phyloP scores from a whole-genome alignment of 1,140 invertebrate genomes.

The Eufriesea mexicana region DNA sequence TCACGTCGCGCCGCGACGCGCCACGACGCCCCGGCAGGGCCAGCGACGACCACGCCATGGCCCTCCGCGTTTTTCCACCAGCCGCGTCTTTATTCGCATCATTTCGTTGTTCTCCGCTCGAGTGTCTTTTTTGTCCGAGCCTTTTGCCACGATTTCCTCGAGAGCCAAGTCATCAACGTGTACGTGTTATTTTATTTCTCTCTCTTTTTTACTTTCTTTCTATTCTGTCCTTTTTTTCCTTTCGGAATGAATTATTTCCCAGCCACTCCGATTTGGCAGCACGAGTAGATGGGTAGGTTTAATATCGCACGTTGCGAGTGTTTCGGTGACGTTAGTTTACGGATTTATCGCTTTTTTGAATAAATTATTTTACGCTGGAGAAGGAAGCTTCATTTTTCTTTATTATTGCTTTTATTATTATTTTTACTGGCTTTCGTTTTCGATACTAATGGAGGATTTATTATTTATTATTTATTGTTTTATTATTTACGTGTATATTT shows the following conservation, averaged over 20 bases:
- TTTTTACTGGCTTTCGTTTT: no score
- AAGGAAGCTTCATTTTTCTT: no score
- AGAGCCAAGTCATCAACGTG: background rate
- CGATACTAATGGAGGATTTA: no score
- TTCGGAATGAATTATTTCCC: background rate
- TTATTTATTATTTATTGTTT: no score
- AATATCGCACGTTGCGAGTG: no score
- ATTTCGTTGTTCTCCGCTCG: background rate
- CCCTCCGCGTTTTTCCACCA: background rate
- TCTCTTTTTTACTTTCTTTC: rapidly evolving
- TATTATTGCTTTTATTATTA: no score
- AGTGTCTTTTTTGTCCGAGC: slow-evolving; percentile 2
- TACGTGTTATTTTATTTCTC: background rate
- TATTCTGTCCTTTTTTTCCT: background rate
- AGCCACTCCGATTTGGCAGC: background rate
- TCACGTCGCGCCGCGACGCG: background rate
- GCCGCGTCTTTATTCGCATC: slow-evolving; percentile 1
- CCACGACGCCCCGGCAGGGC: background rate
- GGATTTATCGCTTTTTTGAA: no score
- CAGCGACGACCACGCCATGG: background rate
- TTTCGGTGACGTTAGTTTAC: no score
- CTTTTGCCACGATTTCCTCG: background rate
- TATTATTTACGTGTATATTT: no score
- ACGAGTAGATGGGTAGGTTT: no score
- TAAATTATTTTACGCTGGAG: no score